Percentiles rank a stretch among this genome's conserved stretches.
These are phyloP conservation scores for Eulemur coronatus DNA, from an alignment of 2,797 vertebrate species.

Conservation along the genomic window DNA sequence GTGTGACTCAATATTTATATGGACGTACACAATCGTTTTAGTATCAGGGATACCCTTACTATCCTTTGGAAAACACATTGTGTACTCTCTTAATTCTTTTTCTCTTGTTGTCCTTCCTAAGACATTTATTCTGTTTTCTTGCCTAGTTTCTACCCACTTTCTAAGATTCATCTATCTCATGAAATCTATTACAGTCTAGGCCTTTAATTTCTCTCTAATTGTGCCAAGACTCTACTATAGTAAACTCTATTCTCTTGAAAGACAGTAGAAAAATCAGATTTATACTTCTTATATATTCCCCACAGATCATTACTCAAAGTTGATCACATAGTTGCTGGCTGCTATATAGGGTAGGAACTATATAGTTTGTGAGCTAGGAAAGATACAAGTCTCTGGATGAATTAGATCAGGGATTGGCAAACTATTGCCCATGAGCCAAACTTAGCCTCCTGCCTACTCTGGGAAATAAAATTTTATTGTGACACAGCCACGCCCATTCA, in stretches of 20 bases:
- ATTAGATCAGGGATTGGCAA: background rate
- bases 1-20: background rate
- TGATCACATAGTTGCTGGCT: background rate
- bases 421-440: background rate
- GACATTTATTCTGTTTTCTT: background rate
- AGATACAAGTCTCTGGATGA: background rate
- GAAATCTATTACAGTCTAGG: background rate
- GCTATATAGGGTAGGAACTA: background rate
- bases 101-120: background rate
- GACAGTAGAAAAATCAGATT: background rate
- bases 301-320: background rate
- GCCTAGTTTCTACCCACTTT: background rate
- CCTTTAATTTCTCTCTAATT: background rate
- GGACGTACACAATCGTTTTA: background rate
- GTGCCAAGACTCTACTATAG: background rate
- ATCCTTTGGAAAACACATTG: background rate
- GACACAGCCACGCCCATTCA: background rate
- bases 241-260: background rate
- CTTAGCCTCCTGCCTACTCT: background rate
- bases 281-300: background rate
- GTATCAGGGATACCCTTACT: background rate
- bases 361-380: background rate
- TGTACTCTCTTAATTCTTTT: background rate
- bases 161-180: background rate
- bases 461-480: background rate